Conservation (phyloP, 2,888 invertebrate species). For the Cryptus viduatorius region DNA sequence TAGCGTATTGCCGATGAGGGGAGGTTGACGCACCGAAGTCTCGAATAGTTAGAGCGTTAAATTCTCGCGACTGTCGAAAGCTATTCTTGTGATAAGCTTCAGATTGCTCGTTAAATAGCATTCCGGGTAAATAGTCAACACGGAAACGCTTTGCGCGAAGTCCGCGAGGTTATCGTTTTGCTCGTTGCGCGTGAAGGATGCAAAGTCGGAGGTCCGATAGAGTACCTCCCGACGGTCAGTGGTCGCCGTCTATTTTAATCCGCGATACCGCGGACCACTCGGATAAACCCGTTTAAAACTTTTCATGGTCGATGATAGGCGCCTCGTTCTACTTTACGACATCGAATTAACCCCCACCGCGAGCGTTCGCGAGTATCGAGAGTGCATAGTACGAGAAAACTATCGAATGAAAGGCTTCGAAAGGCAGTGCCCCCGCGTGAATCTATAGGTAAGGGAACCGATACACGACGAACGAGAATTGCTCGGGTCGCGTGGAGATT, state of each 20-base stretch:
- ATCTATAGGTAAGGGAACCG: no score
- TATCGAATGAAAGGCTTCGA: constrained; percentile 17
- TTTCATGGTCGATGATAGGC: constrained; percentile 69
- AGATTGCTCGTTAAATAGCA: not conserved
- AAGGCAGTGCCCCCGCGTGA: not conserved
- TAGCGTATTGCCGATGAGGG: not conserved
- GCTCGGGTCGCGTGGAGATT: constrained; percentile 40
- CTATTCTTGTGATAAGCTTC: constrained; percentile 51
- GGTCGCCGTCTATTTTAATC: constrained; percentile 38
- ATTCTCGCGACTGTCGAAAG: constrained; percentile 25
- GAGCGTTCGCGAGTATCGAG: not conserved
- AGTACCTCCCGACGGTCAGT: not conserved
- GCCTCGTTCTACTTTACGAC: constrained; percentile 69
- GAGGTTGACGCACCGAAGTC: not conserved
- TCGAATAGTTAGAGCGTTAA: not conserved
- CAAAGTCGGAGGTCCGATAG: constrained; percentile 2
- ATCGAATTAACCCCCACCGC: constrained; percentile 65
- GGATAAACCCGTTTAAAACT: constrained; percentile 65
- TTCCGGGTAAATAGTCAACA: constrained; percentile 35
- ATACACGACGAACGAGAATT: no score
- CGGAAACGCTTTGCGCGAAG: constrained; percentile 49
- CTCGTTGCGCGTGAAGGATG: not conserved
- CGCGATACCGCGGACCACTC: constrained; percentile 32
- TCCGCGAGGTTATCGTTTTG: not conserved
- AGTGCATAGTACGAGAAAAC: not conserved